phyloP scores from a whole-genome alignment of 2,113 vertebrate species.

The Ptychochromis oligacanthus region DNA sequence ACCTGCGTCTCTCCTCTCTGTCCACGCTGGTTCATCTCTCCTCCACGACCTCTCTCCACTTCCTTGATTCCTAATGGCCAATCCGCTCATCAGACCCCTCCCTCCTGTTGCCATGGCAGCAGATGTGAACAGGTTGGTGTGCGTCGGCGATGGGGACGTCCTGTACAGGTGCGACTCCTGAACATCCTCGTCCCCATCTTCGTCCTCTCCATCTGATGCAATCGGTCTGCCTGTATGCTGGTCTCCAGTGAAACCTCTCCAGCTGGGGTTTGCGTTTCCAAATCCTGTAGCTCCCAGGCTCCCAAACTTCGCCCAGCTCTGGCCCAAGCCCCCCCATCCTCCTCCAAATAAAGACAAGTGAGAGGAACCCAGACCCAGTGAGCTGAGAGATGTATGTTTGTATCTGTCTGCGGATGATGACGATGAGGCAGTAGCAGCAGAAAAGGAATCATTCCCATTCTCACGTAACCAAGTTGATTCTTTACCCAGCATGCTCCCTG shows the following conservation, averaged over 20 bases:
- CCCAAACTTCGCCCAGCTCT: constrained; percentile 65
- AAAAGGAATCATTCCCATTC: constrained; percentile 57
- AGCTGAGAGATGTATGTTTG: constrained; percentile 73
- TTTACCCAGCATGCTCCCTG: constrained; percentile 46
- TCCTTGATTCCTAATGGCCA: constrained; percentile 52
- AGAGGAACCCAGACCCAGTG: constrained; percentile 72
- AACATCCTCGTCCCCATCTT: constrained; percentile 56
- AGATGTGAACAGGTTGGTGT: constrained; percentile 93
- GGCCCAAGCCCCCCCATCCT: constrained; percentile 70
- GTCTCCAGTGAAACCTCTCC: constrained; percentile 49
- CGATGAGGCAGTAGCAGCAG: constrained; percentile 30
- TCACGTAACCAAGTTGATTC: constrained; percentile 69
- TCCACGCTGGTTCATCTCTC: constrained; percentile 81
- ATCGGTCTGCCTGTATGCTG: constrained; percentile 10
- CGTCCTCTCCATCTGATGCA: constrained; percentile 68
- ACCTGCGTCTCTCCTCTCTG: constrained; percentile 87
- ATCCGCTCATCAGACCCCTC: constrained; percentile 49
- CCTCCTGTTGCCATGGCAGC: constrained; percentile 80
- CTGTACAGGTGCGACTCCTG: constrained; percentile 50
- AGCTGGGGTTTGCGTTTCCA: constrained; percentile 54
- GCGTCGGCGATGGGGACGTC: constrained; percentile 70
- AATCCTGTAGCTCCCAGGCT: constrained; percentile 47
- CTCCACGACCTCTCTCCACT: constrained; percentile 77
- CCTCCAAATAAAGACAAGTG: constrained; percentile 77
- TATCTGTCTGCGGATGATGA: constrained; percentile 64